phyloP scores from a whole-genome alignment of 2,797 vertebrate species.

The Rhinella marina region DNA sequence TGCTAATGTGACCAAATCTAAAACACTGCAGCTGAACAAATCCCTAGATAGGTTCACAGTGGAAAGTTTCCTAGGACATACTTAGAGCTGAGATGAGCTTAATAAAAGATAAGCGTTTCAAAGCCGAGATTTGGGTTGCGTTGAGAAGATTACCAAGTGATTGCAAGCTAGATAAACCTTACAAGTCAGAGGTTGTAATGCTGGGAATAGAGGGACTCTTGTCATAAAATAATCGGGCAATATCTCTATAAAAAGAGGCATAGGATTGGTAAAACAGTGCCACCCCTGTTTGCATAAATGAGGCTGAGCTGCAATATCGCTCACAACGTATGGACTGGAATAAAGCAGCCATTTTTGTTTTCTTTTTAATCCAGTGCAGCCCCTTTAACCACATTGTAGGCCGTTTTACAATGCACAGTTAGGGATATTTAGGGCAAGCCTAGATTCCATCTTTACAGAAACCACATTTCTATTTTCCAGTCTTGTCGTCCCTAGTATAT shows the following conservation, averaged over 20 bases:
- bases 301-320: not conserved
- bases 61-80: not conserved
- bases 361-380: not conserved
- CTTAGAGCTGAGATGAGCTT: conserved; percentile 4
- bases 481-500: not conserved
- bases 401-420: too few relatives aligned
- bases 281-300: not conserved
- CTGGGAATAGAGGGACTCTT: not conserved
- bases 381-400: not conserved
- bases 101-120: not conserved
- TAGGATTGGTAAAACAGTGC: not conserved
- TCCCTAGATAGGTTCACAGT: not conserved
- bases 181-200: not conserved
- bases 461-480: not conserved
- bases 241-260: too few relatives aligned
- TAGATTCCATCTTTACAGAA: not conserved
- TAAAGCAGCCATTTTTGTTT: not conserved
- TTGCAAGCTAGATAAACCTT: conserved; percentile 26
- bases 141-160: conserved; percentile 16
- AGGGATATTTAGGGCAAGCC: too few relatives aligned
- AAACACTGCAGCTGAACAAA: not conserved
- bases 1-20: not conserved
- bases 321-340: not conserved
- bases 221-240: too few relatives aligned
- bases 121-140: not conserved